Evolutionary conservation across 2,888 invertebrate genomes (phyloP).

Genomic region (Eupithecia subumbrata): DNA sequence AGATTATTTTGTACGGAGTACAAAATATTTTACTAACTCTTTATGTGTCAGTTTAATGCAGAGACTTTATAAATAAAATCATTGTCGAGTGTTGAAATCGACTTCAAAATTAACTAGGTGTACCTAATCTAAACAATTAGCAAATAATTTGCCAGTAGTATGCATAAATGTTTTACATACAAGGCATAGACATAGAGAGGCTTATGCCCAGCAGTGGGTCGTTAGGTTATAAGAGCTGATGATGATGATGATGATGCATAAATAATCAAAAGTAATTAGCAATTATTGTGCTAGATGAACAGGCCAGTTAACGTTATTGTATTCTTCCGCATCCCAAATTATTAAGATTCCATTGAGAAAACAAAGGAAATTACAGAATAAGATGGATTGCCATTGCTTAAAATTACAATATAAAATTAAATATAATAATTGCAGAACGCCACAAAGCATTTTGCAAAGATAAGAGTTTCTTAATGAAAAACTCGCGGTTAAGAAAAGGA

Average conservation of each 20-base stretch:
- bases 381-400: conserved; percentile 41
- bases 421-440: conserved; percentile 50
- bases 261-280: background rate
- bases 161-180: too few relatives aligned
- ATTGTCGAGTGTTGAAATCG: background rate
- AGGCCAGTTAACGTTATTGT: conserved; percentile 16
- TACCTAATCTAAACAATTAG: background rate
- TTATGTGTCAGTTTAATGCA: background rate
- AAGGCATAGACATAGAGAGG: too few relatives aligned
- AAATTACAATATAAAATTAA: conserved; percentile 48
- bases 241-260: too few relatives aligned
- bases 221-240: too few relatives aligned
- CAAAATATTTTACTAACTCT: background rate
- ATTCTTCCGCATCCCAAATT: conserved; percentile 24
- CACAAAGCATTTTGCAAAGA: conserved; percentile 54
- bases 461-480: conserved; percentile 33
- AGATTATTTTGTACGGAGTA: background rate
- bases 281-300: background rate
- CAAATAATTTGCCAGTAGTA: background rate
- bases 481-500: conserved; percentile 6
- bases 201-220: too few relatives aligned
- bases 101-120: background rate
- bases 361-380: conserved; percentile 38
- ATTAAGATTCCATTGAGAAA: conserved; percentile 36
- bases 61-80: background rate